These are phyloP conservation scores for Mechanitis messenoides DNA, from an alignment of 2,888 invertebrate species.

Conservation along the genomic window DNA sequence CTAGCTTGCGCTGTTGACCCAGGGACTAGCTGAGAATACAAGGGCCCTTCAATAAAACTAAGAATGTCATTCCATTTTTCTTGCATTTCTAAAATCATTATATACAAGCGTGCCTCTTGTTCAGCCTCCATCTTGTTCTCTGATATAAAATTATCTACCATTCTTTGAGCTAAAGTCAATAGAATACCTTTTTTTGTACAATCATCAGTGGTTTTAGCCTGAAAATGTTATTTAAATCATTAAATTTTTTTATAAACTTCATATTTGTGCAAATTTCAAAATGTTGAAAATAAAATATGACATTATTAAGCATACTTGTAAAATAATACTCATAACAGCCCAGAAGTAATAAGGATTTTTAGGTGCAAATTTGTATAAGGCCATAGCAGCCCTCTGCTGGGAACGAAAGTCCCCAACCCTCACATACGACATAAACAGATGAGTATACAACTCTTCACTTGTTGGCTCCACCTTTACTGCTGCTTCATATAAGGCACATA, in stretches of 20 bases:
- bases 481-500: conserved; percentile 91
- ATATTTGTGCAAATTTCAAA: background rate
- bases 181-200: conserved; percentile 81
- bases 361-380: conserved; percentile 91
- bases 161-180: conserved; percentile 92
- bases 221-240: conserved; percentile 17
- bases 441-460: conserved; percentile 94
- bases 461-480: conserved; percentile 90
- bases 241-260: background rate
- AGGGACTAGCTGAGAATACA: conserved; percentile 82
- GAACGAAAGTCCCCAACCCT: conserved; percentile 91
- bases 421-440: conserved; percentile 97
- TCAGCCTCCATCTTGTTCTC: conserved; percentile 95
- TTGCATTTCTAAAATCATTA: conserved; percentile 86
- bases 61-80: conserved; percentile 89
- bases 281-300: background rate
- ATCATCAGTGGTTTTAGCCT: conserved; percentile 70
- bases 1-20: conserved; percentile 82
- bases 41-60: conserved; percentile 85
- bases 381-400: conserved; percentile 93
- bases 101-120: conserved; percentile 93
- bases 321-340: conserved; percentile 97
- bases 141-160: conserved; percentile 92
- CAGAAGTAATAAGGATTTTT: conserved; percentile 99
- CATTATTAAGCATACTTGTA: conserved; percentile 81